phyloP scores from a whole-genome alignment of 2,113 vertebrate species.

The Zosterops pallidus region DNA sequence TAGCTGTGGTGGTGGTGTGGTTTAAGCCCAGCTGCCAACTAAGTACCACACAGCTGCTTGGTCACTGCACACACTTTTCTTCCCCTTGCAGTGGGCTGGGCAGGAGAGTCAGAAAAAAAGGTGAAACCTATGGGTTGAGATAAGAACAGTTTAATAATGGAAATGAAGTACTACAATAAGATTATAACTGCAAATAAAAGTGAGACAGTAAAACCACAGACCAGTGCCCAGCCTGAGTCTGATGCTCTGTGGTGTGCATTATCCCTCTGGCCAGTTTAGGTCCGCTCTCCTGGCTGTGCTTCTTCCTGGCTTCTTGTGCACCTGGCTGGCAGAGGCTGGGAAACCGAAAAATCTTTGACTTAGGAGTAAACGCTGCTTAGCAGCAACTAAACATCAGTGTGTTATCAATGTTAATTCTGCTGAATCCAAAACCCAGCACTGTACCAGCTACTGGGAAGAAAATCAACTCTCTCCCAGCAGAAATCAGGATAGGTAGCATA shows the following conservation, averaged over 20 bases:
- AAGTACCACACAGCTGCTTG: not conserved
- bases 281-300: rapidly evolving
- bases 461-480: not conserved
- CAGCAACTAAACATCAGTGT: not conserved
- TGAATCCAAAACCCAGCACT: not conserved
- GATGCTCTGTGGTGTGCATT: too few relatives aligned
- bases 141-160: not conserved
- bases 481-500: not conserved
- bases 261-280: not conserved
- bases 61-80: not conserved
- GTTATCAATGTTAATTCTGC: not conserved
- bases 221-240: not conserved
- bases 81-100: not conserved
- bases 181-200: not conserved
- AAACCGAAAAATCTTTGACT: not conserved
- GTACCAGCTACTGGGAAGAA: not conserved
- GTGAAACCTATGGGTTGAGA: not conserved
- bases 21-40: not conserved
- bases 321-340: not conserved
- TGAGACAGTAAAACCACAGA: not conserved
- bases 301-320: not conserved
- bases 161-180: not conserved
- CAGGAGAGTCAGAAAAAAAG: not conserved
- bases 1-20: not conserved
- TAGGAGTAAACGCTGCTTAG: not conserved